A percentile compares a stretch with the other conserved stretches of the same genome.
These are phyloP conservation scores for Triops longicaudatus DNA, from an alignment of 1,140 invertebrate genomes.

Conservation along the genomic window DNA sequence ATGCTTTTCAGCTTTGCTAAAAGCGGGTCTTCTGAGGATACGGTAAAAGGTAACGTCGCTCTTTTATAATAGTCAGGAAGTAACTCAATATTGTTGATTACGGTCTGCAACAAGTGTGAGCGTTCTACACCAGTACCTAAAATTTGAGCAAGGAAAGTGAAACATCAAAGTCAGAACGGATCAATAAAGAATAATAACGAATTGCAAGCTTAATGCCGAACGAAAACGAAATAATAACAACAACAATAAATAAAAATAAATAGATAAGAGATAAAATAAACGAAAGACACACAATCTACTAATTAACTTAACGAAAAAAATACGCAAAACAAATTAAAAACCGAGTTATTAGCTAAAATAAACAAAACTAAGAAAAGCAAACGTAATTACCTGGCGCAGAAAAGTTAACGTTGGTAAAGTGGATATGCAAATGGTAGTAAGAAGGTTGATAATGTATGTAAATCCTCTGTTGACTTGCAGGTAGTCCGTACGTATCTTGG, in stretches of 20 bases:
- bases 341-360: neutral
- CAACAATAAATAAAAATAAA: conserved; percentile 25
- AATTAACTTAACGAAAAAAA: too few species aligned
- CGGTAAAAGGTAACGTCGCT: conserved; percentile 52
- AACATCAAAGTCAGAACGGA: neutral
- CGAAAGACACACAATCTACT: too few species aligned
- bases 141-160: neutral
- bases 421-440: conserved; percentile 92
- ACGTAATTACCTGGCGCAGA: conserved; percentile 66
- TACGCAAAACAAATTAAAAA: neutral
- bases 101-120: conserved; percentile 73
- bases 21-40: conserved; percentile 31
- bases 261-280: conserved; percentile 27
- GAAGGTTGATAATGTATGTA: conserved; percentile 95
- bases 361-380: neutral
- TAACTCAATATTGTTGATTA: conserved; percentile 86
- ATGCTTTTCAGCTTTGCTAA: conserved; percentile 1
- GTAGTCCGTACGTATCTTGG: conserved; percentile 64
- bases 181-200: neutral
- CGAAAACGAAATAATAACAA: neutral
- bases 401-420: conserved; percentile 76
- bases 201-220: neutral
- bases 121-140: conserved; percentile 63
- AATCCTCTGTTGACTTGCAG: conserved; percentile 60
- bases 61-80: conserved; percentile 73